phyloP scores from a whole-genome alignment of 2,113 vertebrate species.

The Tursiops truncatus region DNA sequence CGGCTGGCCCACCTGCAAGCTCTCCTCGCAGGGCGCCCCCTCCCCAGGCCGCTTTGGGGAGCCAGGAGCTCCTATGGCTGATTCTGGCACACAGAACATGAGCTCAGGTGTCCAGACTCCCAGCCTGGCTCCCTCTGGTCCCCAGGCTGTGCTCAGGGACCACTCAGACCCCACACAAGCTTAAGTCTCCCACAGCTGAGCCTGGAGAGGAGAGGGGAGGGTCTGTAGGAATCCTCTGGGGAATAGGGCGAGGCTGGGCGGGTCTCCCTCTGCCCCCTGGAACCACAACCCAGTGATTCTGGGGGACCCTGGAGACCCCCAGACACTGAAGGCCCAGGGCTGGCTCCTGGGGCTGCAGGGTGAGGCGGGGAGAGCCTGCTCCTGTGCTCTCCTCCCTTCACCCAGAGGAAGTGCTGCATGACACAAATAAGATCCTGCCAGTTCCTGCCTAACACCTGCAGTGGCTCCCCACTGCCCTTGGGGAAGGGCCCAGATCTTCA shows the following conservation, averaged over 20 bases:
- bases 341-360: neutral
- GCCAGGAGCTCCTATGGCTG: neutral
- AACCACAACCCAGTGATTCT: neutral
- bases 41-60: neutral
- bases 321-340: neutral
- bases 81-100: neutral
- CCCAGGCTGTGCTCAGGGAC: fast-evolving
- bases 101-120: neutral
- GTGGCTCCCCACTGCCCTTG: neutral
- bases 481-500: neutral
- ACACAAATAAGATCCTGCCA: neutral
- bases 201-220: neutral
- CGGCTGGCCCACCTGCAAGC: neutral
- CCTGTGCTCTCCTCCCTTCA: neutral
- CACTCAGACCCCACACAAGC: neutral
- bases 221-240: neutral
- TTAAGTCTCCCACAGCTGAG: neutral
- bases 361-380: neutral
- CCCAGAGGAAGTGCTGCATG: fast-evolving
- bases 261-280: neutral
- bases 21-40: neutral
- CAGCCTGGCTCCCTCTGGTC: neutral
- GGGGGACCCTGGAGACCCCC: neutral
- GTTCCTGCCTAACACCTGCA: neutral
- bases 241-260: neutral